Evolutionary conservation across 2,888 invertebrate species (phyloP).

Genomic region (Lomographa bimaculata): DNA sequence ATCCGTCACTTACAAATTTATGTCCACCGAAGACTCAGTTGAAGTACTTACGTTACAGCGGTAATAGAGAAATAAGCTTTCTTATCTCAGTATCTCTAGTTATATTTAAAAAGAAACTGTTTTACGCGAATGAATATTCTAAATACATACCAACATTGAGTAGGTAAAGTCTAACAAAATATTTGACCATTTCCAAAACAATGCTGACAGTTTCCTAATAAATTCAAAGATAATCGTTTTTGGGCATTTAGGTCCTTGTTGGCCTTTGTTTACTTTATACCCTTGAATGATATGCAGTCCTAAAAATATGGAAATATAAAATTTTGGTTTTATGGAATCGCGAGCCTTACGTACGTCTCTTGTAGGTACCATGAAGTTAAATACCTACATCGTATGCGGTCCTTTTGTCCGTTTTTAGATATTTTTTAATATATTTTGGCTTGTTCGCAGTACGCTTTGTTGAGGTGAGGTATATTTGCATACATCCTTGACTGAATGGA

Average conservation of each 20-base stretch:
- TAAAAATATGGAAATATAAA: constrained; percentile 16
- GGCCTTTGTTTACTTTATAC: no score
- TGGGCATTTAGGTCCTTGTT: no score
- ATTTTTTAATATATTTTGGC: constrained; percentile 56
- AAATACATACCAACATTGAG: no score
- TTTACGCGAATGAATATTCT: no score
- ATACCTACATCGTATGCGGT: constrained; percentile 32
- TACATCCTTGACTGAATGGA: constrained; percentile 63
- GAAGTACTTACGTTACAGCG: background rate
- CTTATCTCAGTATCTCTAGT: no score
- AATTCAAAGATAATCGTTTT: no score
- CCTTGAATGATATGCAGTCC: constrained; percentile 6
- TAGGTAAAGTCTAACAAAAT: no score
- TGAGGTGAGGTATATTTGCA: constrained; percentile 67
- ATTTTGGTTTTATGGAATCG: constrained; percentile 18
- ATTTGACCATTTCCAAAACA: no score
- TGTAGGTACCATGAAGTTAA: constrained; percentile 28
- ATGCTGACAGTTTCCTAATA: no score
- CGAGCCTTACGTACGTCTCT: constrained; percentile 10
- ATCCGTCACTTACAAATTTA: constrained; percentile 19
- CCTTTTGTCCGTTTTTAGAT: constrained; percentile 50
- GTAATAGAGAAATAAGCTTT: no score
- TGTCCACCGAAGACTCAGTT: constrained; percentile 12
- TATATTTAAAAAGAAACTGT: no score
- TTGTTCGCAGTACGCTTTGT: constrained; percentile 57